Conservation (phyloP, 2,113 vertebrate species). For the human region DNA sequence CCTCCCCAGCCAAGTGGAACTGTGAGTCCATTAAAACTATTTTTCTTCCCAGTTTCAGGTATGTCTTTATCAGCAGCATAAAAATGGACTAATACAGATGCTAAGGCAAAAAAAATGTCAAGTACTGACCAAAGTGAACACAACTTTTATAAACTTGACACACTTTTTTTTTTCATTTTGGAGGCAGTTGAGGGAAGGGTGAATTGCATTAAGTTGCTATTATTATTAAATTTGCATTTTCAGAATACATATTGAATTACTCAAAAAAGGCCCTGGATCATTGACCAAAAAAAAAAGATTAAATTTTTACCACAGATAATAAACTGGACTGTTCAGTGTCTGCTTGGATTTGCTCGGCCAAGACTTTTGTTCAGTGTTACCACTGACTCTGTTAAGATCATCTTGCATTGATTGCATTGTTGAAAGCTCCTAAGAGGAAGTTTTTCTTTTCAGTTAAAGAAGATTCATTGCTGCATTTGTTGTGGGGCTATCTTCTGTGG, state of each 20-base stretch:
- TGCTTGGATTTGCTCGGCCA: background rate
- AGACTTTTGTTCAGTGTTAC: background rate
- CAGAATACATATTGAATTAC: background rate
- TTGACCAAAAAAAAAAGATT: background rate
- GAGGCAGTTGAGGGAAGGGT: background rate
- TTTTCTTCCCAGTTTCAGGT: too few relatives aligned
- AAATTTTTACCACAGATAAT: background rate
- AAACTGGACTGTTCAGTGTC: background rate
- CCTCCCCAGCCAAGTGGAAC: too few relatives aligned
- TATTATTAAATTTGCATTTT: constrained; percentile 9
- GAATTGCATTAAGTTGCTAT: background rate
- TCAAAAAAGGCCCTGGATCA: background rate
- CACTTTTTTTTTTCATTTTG: background rate
- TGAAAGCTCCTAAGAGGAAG: background rate
- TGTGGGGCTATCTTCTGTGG: background rate
- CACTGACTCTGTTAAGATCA: background rate
- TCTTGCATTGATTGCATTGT: background rate
- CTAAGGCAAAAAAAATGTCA: background rate
- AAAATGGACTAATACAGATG: background rate
- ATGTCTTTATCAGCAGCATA: too few relatives aligned
- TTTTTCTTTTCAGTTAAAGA: background rate
- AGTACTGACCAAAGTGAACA: background rate
- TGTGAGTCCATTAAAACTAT: too few relatives aligned
- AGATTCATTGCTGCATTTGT: background rate
- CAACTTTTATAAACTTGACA: background rate